These are phyloP conservation scores for Pempheris klunzingeri DNA, from an alignment of 2,797 vertebrate species.

Conservation along the genomic window DNA sequence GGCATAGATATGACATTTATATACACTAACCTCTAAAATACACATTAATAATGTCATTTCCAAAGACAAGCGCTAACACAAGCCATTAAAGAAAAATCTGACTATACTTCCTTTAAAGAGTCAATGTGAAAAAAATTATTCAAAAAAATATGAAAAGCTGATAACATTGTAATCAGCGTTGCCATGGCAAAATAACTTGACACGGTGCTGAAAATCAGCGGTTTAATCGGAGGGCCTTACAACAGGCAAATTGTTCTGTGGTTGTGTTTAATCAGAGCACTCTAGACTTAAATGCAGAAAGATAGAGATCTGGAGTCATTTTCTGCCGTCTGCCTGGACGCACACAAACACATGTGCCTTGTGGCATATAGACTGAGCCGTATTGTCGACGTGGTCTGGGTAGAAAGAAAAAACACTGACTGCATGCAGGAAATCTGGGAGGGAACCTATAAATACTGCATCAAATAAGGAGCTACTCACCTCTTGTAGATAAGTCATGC, in stretches of 20 bases:
- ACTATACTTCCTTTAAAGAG: conserved; percentile 13
- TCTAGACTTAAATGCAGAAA: conserved; percentile 79
- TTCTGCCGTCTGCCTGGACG: conserved; percentile 84
- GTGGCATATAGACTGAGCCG: conserved; percentile 70
- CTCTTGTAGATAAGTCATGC: conserved; percentile 24
- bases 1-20: conserved; percentile 57
- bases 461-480: conserved; percentile 15
- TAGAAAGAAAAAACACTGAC: conserved; percentile 53
- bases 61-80: background rate
- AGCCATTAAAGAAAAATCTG: conserved; percentile 15
- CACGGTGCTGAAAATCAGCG: conserved; percentile 76
- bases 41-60: conserved; percentile 5
- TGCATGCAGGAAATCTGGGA: conserved; percentile 50
- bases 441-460: conserved; percentile 51
- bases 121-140: conserved; percentile 29
- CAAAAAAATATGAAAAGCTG: conserved; percentile 57
- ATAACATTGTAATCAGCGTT: conserved; percentile 78
- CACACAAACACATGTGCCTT: conserved; percentile 84
- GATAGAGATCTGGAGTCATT: conserved; percentile 85
- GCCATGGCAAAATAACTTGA: conserved; percentile 79
- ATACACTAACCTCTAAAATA: conserved; percentile 27
- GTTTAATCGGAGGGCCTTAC: conserved; percentile 75
- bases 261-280: conserved; percentile 84
- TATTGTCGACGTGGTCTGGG: conserved; percentile 47
- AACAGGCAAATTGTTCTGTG: conserved; percentile 79